phyloP scores from a whole-genome alignment of 2,888 invertebrate species.

The Sphaeridia pumilis region DNA sequence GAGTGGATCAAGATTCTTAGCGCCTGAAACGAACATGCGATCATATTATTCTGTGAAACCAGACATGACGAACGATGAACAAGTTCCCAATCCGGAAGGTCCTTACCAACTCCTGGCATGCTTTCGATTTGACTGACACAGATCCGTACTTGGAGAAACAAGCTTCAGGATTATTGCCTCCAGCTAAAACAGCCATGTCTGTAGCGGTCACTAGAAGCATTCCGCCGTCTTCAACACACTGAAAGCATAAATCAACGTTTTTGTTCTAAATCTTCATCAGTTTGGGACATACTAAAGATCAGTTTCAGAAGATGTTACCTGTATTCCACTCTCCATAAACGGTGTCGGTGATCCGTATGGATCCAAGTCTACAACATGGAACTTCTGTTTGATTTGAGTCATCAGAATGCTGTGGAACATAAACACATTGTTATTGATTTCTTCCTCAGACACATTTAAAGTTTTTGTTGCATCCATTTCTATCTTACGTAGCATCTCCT shows the following conservation, averaged over 20 bases:
- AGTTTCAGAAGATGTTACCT: constrained; percentile 31
- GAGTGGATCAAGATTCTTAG: constrained; percentile 82
- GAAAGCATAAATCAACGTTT: constrained; percentile 37
- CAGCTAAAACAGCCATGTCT: constrained; percentile 91
- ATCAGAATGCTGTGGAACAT: constrained; percentile 76
- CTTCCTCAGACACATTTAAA: background rate
- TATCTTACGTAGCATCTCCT: constrained; percentile 73
- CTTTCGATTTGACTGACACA: constrained; percentile 67
- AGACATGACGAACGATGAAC: background rate
- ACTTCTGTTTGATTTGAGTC: constrained; percentile 55
- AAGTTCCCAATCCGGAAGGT: background rate
- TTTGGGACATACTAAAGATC: background rate
- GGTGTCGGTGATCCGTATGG: constrained; percentile 92
- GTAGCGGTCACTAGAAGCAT: constrained; percentile 90
- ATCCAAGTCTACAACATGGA: constrained; percentile 74
- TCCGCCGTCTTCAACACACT: constrained; percentile 67
- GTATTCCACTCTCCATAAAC: constrained; percentile 79
- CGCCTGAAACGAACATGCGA: constrained; percentile 49
- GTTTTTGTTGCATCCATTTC: background rate
- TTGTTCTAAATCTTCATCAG: background rate
- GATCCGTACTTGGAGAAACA: constrained; percentile 89
- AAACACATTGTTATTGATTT: background rate
- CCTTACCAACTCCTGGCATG: constrained; percentile 86
- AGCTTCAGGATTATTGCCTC: constrained; percentile 90
- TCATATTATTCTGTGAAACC: too few relatives aligned